phyloP scores from a whole-genome alignment of 2,888 invertebrate genomes.

The Epirrhoe tristata region DNA sequence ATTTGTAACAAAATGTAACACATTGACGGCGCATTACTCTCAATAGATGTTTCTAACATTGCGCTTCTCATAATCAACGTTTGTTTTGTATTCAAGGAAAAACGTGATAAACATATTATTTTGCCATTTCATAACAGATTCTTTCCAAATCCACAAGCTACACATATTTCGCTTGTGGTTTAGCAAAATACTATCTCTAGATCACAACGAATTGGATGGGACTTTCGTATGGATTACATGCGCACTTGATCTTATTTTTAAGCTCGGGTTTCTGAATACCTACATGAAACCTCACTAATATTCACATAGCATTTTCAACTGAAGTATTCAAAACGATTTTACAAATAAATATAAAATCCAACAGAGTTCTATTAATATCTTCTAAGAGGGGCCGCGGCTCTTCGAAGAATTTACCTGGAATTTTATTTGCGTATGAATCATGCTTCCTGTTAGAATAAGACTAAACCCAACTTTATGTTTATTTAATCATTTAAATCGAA shows the following conservation, averaged over 20 bases:
- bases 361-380: conserved; percentile 3
- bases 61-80: background rate
- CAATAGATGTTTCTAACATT: background rate
- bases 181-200: no score
- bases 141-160: background rate
- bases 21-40: background rate
- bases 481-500: background rate
- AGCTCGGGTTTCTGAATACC: no score
- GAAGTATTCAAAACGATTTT: no score
- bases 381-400: conserved; percentile 8
- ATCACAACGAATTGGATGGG: no score
- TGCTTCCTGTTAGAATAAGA: conserved; percentile 16
- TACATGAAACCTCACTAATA: no score
- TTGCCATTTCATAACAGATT: background rate
- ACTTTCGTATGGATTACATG: no score
- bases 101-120: background rate
- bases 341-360: background rate
- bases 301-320: no score
- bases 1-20: background rate
- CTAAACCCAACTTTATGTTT: background rate
- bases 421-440: conserved; percentile 35
- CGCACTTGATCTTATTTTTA: no score
- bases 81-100: background rate
- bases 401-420: conserved; percentile 36
- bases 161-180: no score